Percentiles rank a stretch among this genome's conserved stretches.
Conservation (phyloP, 1,140 invertebrate genomes). For the Bombus cullumanus region DNA sequence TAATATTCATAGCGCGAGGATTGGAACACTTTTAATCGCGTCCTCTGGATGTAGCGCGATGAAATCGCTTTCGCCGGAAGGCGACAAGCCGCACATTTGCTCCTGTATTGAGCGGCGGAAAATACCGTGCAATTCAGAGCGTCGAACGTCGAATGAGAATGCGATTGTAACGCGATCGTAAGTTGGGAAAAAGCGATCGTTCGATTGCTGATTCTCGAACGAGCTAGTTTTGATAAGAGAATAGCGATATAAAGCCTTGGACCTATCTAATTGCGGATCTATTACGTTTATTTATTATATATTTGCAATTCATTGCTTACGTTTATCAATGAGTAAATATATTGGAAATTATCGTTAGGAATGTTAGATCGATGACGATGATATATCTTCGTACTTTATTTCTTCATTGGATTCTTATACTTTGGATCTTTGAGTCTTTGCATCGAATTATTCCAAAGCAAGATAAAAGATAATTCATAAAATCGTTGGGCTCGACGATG, state of each 20-base stretch:
- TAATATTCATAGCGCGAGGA: too few relatives aligned
- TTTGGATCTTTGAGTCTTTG: not conserved
- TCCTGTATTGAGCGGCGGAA: not conserved
- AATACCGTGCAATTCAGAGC: not conserved
- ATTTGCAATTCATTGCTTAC: too few relatives aligned
- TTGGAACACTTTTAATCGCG: not conserved
- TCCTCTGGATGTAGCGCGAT: not conserved
- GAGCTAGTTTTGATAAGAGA: not conserved
- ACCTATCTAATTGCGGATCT: not conserved
- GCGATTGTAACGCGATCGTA: conserved; percentile 13
- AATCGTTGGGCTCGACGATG: not conserved
- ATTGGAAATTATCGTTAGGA: not conserved
- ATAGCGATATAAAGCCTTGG: not conserved
- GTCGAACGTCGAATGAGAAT: not conserved
- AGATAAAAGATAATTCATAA: not conserved
- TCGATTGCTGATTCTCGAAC: not conserved
- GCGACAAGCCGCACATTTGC: not conserved
- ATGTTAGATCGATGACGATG: not conserved
- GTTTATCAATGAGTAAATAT: not conserved
- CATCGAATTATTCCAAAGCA: not conserved
- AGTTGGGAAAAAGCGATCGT: not conserved
- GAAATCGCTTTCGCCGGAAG: not conserved
- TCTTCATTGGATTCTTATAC: too few relatives aligned
- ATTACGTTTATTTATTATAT: too few relatives aligned
- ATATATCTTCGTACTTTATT: not conserved